A percentile compares a stretch with the other conserved stretches of the same genome.
Evolutionary conservation across 2,888 invertebrate species (phyloP).

Genomic region (Thelaira solivaga): DNA sequence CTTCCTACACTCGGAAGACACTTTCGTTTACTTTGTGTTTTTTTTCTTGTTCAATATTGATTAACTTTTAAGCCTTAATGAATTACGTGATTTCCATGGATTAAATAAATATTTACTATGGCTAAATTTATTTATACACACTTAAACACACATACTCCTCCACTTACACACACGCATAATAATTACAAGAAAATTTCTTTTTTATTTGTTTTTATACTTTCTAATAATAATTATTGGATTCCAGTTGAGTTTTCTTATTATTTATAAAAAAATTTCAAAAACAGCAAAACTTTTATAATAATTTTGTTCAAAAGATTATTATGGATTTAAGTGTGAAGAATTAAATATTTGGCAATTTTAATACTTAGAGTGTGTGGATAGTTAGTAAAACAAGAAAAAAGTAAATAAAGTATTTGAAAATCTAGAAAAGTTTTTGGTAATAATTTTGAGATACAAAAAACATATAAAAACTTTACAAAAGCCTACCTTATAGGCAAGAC

Average conservation of each 20-base stretch:
- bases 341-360: slow-evolving; percentile 2
- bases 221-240: slow-evolving; percentile 55
- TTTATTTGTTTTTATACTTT: slow-evolving; percentile 22
- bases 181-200: background rate
- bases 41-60: slow-evolving; percentile 57
- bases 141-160: background rate
- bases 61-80: slow-evolving; percentile 62
- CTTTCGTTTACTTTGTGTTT: slow-evolving; percentile 42
- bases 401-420: background rate
- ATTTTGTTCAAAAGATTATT: slow-evolving; percentile 9
- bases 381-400: slow-evolving; percentile 1
- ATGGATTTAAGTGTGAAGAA: background rate
- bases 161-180: background rate
- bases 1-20: background rate
- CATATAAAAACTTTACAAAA: no score
- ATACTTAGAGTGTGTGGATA: background rate
- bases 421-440: no score
- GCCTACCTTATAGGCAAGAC: no score
- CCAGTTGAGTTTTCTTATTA: slow-evolving; percentile 52
- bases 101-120: slow-evolving; percentile 4
- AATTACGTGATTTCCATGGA: slow-evolving; percentile 56
- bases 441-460: no score
- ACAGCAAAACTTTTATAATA: slow-evolving; percentile 58
- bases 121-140: background rate
- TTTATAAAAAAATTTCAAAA: slow-evolving; percentile 41